Evolutionary conservation across 2,888 invertebrate species (phyloP).

Genomic region (Hoplodrina blanda): DNA sequence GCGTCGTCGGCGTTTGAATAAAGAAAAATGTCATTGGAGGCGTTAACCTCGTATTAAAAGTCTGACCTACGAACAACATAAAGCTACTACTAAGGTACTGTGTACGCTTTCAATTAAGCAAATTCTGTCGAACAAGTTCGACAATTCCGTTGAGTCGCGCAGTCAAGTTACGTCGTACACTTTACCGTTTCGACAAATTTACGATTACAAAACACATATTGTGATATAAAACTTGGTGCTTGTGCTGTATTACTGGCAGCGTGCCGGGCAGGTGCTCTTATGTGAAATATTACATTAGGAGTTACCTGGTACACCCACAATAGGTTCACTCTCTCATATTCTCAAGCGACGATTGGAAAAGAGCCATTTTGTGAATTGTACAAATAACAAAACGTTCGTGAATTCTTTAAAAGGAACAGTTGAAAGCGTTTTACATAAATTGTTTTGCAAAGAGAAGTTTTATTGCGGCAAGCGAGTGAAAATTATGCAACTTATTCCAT

Average conservation of each 20-base stretch:
- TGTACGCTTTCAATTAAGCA: slow-evolving; percentile 74
- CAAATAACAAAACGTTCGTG: slow-evolving; percentile 28
- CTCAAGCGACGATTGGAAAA: slow-evolving; percentile 71
- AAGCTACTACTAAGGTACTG: slow-evolving; percentile 88
- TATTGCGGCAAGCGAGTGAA: slow-evolving; percentile 22
- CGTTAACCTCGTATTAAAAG: slow-evolving; percentile 76
- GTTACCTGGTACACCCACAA: slow-evolving; percentile 86
- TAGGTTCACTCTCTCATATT: slow-evolving; percentile 80
- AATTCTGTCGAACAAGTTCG: slow-evolving; percentile 50
- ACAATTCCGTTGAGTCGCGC: slow-evolving; percentile 49
- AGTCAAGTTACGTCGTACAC: slow-evolving; percentile 76
- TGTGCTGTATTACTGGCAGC: slow-evolving; percentile 90
- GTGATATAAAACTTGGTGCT: slow-evolving; percentile 90
- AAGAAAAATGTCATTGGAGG: slow-evolving; percentile 73
- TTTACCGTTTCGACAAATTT: slow-evolving; percentile 87
- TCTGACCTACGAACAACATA: slow-evolving; percentile 88
- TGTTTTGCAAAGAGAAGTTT: slow-evolving; percentile 38
- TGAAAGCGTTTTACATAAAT: slow-evolving; percentile 54
- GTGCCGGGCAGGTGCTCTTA: slow-evolving; percentile 90
- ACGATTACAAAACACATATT: slow-evolving; percentile 90
- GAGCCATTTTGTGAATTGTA: slow-evolving; percentile 62
- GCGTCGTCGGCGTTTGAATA: slow-evolving; percentile 73
- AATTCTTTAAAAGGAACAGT: slow-evolving; percentile 24
- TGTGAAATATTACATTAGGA: slow-evolving; percentile 88
- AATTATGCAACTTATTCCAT: slow-evolving; percentile 31